Conservation (phyloP, 2,797 vertebrate genomes). For the Siniperca scherzeri region DNA sequence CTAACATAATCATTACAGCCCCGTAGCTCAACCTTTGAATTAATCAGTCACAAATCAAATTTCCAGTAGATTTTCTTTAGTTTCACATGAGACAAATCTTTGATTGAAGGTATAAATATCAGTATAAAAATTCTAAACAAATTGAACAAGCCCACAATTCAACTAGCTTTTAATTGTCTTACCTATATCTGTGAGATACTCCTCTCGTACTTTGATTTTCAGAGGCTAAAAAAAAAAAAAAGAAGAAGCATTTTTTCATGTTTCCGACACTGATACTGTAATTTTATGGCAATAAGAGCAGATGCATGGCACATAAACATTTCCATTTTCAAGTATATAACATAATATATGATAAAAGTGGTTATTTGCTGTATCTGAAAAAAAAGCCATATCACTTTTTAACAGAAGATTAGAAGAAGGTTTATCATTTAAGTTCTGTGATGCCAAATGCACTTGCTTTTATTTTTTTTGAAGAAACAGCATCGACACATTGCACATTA, state of each 20-base stretch:
- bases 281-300: not conserved
- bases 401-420: not conserved
- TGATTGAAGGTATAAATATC: not conserved
- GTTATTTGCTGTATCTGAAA: not conserved
- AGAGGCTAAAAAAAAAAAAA: constrained; percentile 85
- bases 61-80: not conserved
- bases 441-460: not conserved
- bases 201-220: constrained; percentile 90
- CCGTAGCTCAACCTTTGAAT: too few relatives aligned
- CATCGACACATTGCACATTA: not conserved
- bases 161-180: constrained; percentile 56
- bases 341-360: too few relatives aligned
- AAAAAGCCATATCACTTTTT: not conserved
- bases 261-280: not conserved
- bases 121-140: not conserved
- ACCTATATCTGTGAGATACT: constrained; percentile 91
- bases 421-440: not conserved
- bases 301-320: not conserved
- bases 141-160: accelerated
- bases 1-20: not conserved
- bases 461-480: not conserved
- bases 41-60: not conserved
- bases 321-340: not conserved
- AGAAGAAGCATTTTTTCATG: not conserved
- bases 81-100: not conserved